Conservation (phyloP, 2,797 vertebrate genomes). For the Pelodytes ibericus region DNA sequence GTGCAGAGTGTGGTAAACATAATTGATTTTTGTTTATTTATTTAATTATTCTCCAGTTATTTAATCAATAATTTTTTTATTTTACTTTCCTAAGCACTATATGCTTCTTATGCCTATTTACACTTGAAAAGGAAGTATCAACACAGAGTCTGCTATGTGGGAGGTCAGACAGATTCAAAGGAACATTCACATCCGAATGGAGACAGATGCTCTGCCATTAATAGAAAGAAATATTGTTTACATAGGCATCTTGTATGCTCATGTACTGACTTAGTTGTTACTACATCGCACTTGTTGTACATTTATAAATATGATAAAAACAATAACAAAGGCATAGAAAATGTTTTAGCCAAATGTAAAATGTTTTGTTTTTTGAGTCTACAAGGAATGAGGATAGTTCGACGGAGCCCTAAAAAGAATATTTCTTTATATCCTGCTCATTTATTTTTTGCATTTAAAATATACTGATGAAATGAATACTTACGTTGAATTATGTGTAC, state of each 20-base stretch:
- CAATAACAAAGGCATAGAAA: no score
- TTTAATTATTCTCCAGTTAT: no score
- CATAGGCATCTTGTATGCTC: neutral
- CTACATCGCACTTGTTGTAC: neutral
- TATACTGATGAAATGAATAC: neutral
- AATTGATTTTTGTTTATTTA: no score
- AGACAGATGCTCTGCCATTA: neutral
- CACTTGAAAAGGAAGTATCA: neutral
- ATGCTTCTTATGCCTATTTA: neutral
- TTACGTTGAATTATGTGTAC: conserved; percentile 9
- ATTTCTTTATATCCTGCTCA: neutral
- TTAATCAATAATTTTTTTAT: no score
- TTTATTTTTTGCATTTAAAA: no score
- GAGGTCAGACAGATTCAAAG: neutral
- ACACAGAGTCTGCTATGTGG: neutral
- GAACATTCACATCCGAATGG: neutral
- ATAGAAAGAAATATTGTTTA: neutral
- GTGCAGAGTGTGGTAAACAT: no score
- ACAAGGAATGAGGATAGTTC: no score
- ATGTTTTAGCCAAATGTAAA: no score
- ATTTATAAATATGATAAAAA: neutral
- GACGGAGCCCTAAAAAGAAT: no score
- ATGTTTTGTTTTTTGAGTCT: no score
- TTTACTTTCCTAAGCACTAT: no score
- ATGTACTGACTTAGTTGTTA: neutral